Evolutionary conservation across 2,113 vertebrate species (phyloP).

Genomic region (Amblyornis subalaris): DNA sequence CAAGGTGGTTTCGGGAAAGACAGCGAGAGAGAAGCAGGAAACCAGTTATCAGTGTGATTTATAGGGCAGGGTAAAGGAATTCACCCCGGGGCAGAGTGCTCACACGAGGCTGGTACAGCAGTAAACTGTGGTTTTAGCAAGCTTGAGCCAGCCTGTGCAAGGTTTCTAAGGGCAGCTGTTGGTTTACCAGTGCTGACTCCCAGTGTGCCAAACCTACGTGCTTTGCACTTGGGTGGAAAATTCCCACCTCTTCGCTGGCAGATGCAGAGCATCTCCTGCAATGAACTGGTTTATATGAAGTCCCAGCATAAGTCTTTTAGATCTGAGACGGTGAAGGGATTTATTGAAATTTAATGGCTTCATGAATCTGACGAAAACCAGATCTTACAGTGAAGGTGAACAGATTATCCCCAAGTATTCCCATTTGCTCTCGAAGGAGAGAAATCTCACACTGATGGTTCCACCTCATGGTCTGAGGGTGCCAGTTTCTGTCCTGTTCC

Average conservation of each 20-base stretch:
- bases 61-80: neutral
- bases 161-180: neutral
- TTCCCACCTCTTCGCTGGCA: neutral
- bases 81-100: neutral
- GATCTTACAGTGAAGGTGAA: neutral
- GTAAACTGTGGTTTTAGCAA: neutral
- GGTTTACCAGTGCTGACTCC: neutral
- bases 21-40: conserved; percentile 5
- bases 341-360: neutral
- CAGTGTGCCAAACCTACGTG: neutral
- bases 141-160: neutral
- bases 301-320: neutral
- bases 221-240: neutral
- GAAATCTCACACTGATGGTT: neutral
- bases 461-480: neutral
- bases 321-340: neutral
- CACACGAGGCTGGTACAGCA: neutral
- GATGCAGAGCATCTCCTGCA: neutral
- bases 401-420: neutral
- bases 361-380: neutral
- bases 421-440: neutral
- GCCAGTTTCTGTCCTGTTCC: neutral
- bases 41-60: conserved; percentile 43
- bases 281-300: neutral
- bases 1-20: conserved; percentile 19